Evolutionary conservation across 2,797 vertebrate genomes (phyloP).

Genomic region (Caiman crocodilus): DNA sequence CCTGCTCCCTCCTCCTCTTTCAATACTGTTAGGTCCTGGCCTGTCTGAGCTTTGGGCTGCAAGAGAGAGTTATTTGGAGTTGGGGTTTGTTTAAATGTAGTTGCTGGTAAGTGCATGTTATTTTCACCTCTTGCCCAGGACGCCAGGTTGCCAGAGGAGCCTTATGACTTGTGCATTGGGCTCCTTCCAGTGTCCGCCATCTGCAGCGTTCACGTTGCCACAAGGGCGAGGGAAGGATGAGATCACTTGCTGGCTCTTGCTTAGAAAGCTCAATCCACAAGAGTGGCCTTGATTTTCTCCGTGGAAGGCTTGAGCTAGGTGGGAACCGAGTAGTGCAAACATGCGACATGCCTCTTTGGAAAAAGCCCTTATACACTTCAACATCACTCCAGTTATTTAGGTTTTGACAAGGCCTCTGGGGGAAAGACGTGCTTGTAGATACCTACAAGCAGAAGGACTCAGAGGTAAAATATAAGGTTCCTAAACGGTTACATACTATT

Average conservation of each 20-base stretch:
- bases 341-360: background rate
- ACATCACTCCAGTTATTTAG: background rate
- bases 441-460: background rate
- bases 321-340: fast-evolving
- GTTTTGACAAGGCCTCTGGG: background rate
- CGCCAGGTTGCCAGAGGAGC: background rate
- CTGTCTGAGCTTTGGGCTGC: conserved; percentile 8
- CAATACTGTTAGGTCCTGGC: conserved; percentile 34
- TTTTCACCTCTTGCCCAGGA: background rate
- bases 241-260: background rate
- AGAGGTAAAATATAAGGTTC: background rate
- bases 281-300: background rate
- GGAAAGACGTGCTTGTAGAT: background rate
- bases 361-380: background rate
- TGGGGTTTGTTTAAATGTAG: background rate
- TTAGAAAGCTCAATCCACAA: background rate
- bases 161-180: background rate
- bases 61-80: background rate
- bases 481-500: conserved; percentile 25
- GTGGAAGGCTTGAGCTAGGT: background rate
- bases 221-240: fast-evolving
- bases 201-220: background rate
- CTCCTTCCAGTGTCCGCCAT: background rate
- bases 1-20: conserved; percentile 16
- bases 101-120: background rate